These are phyloP conservation scores for Gastrophryne carolinensis DNA, from an alignment of 2,797 vertebrate genomes.

Conservation along the genomic window DNA sequence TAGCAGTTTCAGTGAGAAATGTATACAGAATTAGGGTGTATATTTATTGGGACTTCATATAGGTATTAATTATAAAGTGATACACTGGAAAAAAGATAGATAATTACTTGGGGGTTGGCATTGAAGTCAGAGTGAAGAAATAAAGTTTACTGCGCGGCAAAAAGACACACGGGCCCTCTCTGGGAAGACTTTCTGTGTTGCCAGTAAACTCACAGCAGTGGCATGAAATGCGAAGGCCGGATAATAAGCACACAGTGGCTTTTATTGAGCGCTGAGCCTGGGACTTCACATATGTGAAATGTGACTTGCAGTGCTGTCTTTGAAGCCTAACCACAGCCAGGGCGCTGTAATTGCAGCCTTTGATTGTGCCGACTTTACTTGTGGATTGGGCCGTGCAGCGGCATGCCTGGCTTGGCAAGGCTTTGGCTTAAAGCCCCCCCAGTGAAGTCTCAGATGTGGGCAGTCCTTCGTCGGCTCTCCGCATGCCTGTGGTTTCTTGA, in stretches of 20 bases:
- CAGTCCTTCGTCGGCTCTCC: conserved; percentile 73
- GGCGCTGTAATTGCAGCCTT: conserved; percentile 82
- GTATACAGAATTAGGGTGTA: no score
- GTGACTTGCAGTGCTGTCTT: conserved; percentile 76
- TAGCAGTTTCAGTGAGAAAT: no score
- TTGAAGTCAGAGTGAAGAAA: neutral
- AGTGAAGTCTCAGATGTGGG: conserved; percentile 88
- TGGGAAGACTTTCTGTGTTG: conserved; percentile 1
- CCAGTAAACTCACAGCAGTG: conserved; percentile 39
- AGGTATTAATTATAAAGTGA: no score
- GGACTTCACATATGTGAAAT: conserved; percentile 67
- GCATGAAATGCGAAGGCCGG: conserved; percentile 51
- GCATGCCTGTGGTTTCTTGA: conserved; percentile 87
- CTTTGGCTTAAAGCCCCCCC: conserved; percentile 79
- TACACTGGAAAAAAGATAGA: no score
- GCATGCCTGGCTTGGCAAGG: conserved; percentile 73
- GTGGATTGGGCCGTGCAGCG: conserved; percentile 77
- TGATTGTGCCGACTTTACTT: conserved; percentile 76
- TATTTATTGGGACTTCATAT: no score
- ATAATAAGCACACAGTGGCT: conserved; percentile 61
- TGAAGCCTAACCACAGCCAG: conserved; percentile 85
- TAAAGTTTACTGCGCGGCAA: neutral
- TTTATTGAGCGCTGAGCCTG: conserved; percentile 67
- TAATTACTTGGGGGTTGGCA: neutral
- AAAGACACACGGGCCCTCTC: neutral